Conservation (phyloP, 2,888 invertebrate genomes). For the Tetrapedia diversipes region DNA sequence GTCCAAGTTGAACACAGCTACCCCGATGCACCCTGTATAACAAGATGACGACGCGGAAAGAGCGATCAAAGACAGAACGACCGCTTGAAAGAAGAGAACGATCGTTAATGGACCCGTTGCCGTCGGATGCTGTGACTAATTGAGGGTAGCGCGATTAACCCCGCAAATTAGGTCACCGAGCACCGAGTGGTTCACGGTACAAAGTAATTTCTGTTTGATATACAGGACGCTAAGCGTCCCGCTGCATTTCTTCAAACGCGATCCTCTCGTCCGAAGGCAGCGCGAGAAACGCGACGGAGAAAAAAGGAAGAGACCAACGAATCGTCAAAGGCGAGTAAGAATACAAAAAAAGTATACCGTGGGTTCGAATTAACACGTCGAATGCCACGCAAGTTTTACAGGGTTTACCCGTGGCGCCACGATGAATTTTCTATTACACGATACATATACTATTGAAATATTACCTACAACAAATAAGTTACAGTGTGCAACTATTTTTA, state of each 20-base stretch:
- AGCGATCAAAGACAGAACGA: background rate
- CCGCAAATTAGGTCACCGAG: slow-evolving; percentile 28
- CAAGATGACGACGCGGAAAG: background rate
- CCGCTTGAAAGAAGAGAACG: slow-evolving; percentile 10
- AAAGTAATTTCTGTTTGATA: slow-evolving; percentile 18
- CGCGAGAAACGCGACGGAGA: background rate
- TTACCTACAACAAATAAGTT: no score
- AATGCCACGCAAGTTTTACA: no score
- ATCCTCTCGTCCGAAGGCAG: background rate
- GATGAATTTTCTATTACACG: no score
- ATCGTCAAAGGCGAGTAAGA: background rate
- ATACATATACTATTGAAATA: no score
- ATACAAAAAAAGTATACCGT: background rate
- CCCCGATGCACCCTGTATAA: no score
- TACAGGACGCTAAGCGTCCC: background rate
- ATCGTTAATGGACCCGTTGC: slow-evolving; percentile 9
- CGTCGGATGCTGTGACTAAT: slow-evolving; percentile 9
- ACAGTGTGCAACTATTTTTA: no score
- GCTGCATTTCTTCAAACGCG: background rate
- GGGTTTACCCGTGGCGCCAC: no score
- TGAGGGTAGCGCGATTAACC: slow-evolving; percentile 23
- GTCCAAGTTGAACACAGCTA: no score
- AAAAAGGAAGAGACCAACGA: background rate
- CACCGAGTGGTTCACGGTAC: background rate
- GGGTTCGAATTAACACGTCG: background rate